These are phyloP conservation scores for Drosophila fulvimacula DNA, from an alignment of 2,888 invertebrate species.

Conservation along the genomic window DNA sequence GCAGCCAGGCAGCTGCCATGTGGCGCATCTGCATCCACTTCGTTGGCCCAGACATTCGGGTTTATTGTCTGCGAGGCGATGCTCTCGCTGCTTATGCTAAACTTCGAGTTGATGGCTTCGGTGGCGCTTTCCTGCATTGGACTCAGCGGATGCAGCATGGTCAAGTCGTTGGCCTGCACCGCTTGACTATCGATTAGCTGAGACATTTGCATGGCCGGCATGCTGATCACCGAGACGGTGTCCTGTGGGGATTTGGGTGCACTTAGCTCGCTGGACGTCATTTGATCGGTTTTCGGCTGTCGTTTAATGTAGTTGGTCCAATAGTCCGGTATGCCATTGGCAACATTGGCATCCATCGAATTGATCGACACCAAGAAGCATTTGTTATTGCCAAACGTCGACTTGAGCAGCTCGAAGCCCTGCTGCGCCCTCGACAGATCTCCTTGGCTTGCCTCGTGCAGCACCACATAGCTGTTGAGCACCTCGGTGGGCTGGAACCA, in stretches of 20 bases:
- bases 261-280: constrained; percentile 85
- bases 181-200: constrained; percentile 59
- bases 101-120: constrained; percentile 86
- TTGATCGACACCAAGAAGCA: constrained; percentile 96
- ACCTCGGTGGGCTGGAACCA: constrained; percentile 92
- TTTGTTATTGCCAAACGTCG: constrained; percentile 93
- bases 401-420: constrained; percentile 93
- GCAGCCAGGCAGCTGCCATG: constrained; percentile 92
- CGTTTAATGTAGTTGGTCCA: constrained; percentile 93
- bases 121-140: constrained; percentile 88
- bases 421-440: constrained; percentile 93
- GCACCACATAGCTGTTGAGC: constrained; percentile 94
- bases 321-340: constrained; percentile 90
- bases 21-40: constrained; percentile 86
- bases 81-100: constrained; percentile 87
- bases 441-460: constrained; percentile 91
- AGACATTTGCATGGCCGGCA: constrained; percentile 83
- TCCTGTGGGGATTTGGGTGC: constrained; percentile 87
- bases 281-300: constrained; percentile 85
- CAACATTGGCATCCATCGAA: constrained; percentile 88
- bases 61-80: constrained; percentile 86
- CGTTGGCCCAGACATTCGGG: constrained; percentile 87
- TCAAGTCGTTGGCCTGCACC: constrained; percentile 75
- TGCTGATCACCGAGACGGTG: constrained; percentile 84
- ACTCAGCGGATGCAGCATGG: constrained; percentile 90